Base-by-base conservation (phyloP, 2,797 vertebrate species). In the Periophthalmus magnuspinnatus region DNA sequence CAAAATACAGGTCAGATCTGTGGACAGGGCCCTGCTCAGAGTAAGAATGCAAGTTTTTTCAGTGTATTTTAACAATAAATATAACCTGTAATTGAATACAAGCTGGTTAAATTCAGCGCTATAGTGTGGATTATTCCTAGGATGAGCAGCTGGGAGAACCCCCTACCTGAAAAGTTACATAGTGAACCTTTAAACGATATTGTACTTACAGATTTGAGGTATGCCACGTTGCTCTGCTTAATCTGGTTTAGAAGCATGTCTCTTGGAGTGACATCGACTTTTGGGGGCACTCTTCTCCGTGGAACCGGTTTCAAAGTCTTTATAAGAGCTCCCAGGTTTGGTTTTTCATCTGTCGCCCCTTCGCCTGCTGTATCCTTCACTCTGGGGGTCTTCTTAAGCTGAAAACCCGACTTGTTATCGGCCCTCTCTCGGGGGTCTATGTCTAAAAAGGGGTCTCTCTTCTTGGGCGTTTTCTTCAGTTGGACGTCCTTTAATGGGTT, bases 241-340 rank as follows among this genome's bases (percentile, higher is more conserved):
- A 99, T 99, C 87, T 97, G 94, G 0, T 76, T 95, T 3, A 99
- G 90, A 1, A 99, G 95, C 68, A 94, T 86, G 83, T 99, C 98
- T 21, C 97, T 91, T 0, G 97, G 97, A 0, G 97, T 98, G 72
- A 93, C 72, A 0, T 99, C 93, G 0, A 98, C 94, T 41, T 95
- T 88, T 0, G 97, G 94, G 3, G 97, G 95, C 0, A 95, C 84
- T 63, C 98, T 92, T 33, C 92, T 94, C 65, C 95, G 95, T 11
- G 98, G 94, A 54, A 99, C 36, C 0, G 98, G 97, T 80, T 98
- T 99, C 17, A 99, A 90, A 0, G 96, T 97, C 89, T 94, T 97
- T 86, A 99, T 97, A 81, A 99, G 90, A 0, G 95, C 95, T 36
- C 86, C 96, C 70, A 99, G 94, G 83, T 96, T 96, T 74, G 95